Evolutionary conservation across 2,797 vertebrate genomes (phyloP), one percentile per base, ranked within the genome.

Genomic region (Intellagama lesueurii): DNA sequence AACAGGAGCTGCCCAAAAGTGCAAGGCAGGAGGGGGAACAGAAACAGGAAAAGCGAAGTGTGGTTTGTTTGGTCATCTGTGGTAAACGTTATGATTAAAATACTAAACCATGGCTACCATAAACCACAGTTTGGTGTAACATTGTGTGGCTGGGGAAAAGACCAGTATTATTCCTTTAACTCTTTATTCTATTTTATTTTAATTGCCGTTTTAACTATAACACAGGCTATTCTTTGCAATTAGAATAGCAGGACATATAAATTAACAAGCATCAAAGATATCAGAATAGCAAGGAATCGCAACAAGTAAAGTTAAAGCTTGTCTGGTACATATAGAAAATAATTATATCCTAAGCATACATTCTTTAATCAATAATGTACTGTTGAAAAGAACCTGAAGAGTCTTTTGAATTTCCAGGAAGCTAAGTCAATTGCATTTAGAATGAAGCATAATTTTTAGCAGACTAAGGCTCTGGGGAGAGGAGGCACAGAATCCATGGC

Each of bases 211-310:
- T 52, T 30, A 30, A 52, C 28, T 52, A 52, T 16, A 79, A 52
- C 12, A 52, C 47, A 52, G 28, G 26, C 28, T 11, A 64, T 22
- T 22, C 1, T 79, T 28, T 52, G 47, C 30, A 40, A n/a, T 79
- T 52, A 52, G 35, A 76, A 76, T 2, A 76, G 7, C 75, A 26
- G 26, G 30, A 6, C 91, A 91, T 75, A 79, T 79, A 47, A 92
- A 92, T 88, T 80, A 88, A 92, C 47, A 72, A 88, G 64, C 11
- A 76, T 14, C 70, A 79, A 22, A 89, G 87, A 86, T 92, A 90
- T 24, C 40, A 88, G 30, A 88, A 92, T 92, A 87, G 88, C 72
- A 28, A 84, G 32, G 44, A 92, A 88, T 85, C 70, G 14, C 40
- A 28, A 77, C 11, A 72, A 7, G 70, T 32, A n/a, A 72, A 72